Percentiles rank a stretch among this genome's conserved stretches.
Conservation (phyloP, 2,797 vertebrate genomes). For the Muraenolepis orangiensis region DNA sequence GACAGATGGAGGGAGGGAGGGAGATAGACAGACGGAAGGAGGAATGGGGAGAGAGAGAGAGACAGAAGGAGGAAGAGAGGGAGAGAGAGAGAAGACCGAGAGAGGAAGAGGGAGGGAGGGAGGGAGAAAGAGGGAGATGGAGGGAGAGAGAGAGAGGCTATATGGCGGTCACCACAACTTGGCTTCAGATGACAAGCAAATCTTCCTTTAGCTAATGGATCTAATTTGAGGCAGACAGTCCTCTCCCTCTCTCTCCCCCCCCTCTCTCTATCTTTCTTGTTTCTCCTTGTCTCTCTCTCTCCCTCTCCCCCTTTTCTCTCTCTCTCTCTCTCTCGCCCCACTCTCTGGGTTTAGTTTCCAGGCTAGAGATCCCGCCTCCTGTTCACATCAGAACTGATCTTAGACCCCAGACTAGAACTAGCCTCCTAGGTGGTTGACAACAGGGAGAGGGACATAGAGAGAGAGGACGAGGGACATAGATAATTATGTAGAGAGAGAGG, state of each 20-base stretch:
- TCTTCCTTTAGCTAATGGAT: slow-evolving; percentile 32
- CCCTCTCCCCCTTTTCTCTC: neutral
- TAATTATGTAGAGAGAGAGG: too few relatives aligned
- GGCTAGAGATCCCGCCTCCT: neutral
- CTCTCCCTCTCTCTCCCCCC: neutral
- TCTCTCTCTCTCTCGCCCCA: neutral
- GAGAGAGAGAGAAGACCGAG: neutral
- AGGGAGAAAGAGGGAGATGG: neutral
- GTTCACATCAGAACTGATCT: slow-evolving; percentile 29
- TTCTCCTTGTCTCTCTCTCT: neutral
- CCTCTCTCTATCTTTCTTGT: neutral
- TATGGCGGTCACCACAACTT: slow-evolving; percentile 1
- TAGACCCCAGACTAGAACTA: neutral
- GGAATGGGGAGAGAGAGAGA: too few relatives aligned
- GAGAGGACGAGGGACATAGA: too few relatives aligned
- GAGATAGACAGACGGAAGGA: too few relatives aligned
- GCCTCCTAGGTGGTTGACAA: neutral
- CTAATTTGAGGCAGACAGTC: slow-evolving; percentile 23
- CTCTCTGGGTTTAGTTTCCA: neutral
- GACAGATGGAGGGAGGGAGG: too few relatives aligned
- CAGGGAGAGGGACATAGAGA: too few relatives aligned
- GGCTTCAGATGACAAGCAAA: slow-evolving; percentile 40
- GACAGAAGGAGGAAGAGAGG: too few relatives aligned
- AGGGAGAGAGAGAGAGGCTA: neutral
- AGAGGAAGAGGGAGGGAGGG: neutral